Base-by-base conservation (phyloP, 2,888 invertebrate species). In the Cantharis rufa region DNA sequence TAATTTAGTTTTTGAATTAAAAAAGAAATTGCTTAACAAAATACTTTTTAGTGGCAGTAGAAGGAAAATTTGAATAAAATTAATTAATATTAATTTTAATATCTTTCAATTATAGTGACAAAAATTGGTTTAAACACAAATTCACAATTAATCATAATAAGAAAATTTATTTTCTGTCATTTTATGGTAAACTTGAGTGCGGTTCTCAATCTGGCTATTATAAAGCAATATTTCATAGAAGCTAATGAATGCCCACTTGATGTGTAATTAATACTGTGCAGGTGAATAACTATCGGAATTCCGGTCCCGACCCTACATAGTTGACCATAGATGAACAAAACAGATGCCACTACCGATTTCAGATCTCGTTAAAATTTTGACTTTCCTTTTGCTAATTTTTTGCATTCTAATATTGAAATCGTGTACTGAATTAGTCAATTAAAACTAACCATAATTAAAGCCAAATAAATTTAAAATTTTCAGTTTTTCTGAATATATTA, bases 241-340 rank as follows among this genome's bases (percentile, higher is more conserved):
- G 70, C 66, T 74, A 70, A 74, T 74, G 70, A 74, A 74, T 74
- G 48, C 61, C 74, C 64, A 70, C 74, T 74, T 74, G 70, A 74
- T 74, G 70, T 70, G 66, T 74, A 74, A 74, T 74, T 74, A 74
- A 74, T 74, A 66, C 62, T 74, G 74, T 74, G 66, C 70, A 74
- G 74, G 74, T 74, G 70, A 74, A 74, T 70, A 74, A 74, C 74
- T 74, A 74, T 70, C 74, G 74, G 70, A 74, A 74, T 74, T 74
- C 74, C 70, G 74, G 74, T 74, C 74, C 70, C 70, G 74, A 74
- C 70, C 74, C 66, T 16, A 64, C 64, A 74, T 70, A 74, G 74
- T 70, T 70, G 74, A 70, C 70, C 74, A 32, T 66, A 61, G 70
- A 16, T 64, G 74, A 61, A 70, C 74, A 70, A 74, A 64, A 62